Conservation (phyloP, 2,888 invertebrate genomes). For the Eumacrocentrus americanus region DNA sequence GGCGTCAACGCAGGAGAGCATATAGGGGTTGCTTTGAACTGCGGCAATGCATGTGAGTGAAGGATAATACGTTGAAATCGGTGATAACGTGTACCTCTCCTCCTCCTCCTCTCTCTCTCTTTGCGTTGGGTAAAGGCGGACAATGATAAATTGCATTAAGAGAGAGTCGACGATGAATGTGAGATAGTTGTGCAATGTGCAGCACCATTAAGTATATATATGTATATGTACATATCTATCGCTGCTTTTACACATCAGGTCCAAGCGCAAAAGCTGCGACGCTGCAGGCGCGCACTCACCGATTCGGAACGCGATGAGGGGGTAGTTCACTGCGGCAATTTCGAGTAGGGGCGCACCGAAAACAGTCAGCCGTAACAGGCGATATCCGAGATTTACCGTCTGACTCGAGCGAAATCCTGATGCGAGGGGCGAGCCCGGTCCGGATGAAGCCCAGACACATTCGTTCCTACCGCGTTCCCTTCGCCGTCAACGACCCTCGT, state of each 20-base stretch:
- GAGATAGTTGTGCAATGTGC: too few relatives aligned
- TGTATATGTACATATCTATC: too few relatives aligned
- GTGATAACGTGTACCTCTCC: constrained; percentile 31
- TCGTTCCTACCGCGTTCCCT: not conserved
- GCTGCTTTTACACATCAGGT: constrained; percentile 12
- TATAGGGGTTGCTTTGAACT: not conserved
- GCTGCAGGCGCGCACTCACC: too few relatives aligned
- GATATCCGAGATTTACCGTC: constrained; percentile 36
- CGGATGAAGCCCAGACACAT: constrained; percentile 25
- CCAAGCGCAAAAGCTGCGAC: too few relatives aligned
- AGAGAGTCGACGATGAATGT: constrained; percentile 32
- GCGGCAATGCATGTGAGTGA: constrained; percentile 5
- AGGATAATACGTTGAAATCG: constrained; percentile 39
- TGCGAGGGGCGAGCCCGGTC: not conserved
- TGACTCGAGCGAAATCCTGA: constrained; percentile 30
- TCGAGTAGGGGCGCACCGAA: constrained; percentile 1
- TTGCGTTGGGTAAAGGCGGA: constrained; percentile 38
- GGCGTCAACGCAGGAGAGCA: not conserved
- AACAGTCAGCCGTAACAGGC: constrained; percentile 32
- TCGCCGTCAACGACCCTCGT: not conserved
- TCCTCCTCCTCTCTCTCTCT: not conserved
- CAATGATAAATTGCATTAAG: constrained; percentile 48
- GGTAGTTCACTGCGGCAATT: not conserved
- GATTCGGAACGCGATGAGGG: not conserved
- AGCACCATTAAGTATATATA: too few relatives aligned